A percentile compares a stretch with the other conserved stretches of the same genome.
phyloP scores from a whole-genome alignment of 2,113 vertebrate genomes.

The Coturnix japonica region DNA sequence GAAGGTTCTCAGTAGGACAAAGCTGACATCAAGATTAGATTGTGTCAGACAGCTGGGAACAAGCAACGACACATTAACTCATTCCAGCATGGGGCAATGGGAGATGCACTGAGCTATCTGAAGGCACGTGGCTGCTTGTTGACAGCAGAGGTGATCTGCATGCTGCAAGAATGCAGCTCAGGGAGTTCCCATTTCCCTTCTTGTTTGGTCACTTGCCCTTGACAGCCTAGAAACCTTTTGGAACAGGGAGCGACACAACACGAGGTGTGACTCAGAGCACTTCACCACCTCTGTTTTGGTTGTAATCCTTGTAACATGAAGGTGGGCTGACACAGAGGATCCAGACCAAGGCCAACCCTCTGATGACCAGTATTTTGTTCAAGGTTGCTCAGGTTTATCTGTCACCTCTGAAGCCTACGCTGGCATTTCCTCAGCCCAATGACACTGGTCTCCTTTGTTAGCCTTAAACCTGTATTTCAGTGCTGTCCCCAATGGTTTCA shows the following conservation, averaged over 20 bases:
- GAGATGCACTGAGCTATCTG: not conserved
- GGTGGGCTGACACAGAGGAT: not conserved
- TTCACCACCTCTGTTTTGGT: not conserved
- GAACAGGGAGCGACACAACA: not conserved
- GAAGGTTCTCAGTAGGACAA: conserved; percentile 35
- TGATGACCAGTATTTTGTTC: not conserved
- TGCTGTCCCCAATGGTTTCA: not conserved
- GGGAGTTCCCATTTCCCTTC: conserved; percentile 6
- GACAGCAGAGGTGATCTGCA: not conserved
- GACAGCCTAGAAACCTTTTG: not conserved
- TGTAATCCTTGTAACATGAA: not conserved
- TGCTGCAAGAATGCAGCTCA: conserved; percentile 16
- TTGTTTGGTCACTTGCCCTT: not conserved
- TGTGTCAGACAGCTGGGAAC: conserved; percentile 27
- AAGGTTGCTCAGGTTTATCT: not conserved
- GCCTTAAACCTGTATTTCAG: not conserved
- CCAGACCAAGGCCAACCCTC: not conserved
- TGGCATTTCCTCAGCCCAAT: not conserved
- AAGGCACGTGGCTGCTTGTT: not conserved
- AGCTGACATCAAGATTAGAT: conserved; percentile 2
- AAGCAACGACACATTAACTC: not conserved
- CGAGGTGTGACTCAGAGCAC: not conserved
- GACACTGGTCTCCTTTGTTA: not conserved
- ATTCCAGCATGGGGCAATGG: not conserved
- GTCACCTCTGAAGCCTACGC: not conserved